These are phyloP conservation scores for Theonella swinhoei DNA, from an alignment of 37 sponge, comb jelly and placozoan genomes.

Conservation along the genomic window DNA sequence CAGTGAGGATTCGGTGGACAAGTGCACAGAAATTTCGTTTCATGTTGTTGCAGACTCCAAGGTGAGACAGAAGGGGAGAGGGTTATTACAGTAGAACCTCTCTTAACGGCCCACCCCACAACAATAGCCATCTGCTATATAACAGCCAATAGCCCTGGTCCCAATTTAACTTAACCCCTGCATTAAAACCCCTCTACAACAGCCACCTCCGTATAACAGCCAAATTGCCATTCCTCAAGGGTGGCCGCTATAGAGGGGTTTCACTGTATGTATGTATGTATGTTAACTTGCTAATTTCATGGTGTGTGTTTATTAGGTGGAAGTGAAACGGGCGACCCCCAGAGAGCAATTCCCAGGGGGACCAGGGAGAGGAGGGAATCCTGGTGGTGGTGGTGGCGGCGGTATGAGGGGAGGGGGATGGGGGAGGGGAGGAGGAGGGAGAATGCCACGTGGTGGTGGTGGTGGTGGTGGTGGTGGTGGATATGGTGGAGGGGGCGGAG, in stretches of 20 bases:
- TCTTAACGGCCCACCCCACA: too few species aligned
- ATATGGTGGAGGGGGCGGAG: constrained; percentile 1
- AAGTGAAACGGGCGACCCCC: constrained; percentile 78
- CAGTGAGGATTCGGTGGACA: constrained; percentile 64
- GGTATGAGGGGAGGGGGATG: constrained; percentile 1
- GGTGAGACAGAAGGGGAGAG: constrained; percentile 26
- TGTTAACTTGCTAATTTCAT: background rate
- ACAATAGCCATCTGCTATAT: too few species aligned
- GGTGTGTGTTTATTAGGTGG: constrained; percentile 44
- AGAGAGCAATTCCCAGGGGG: constrained; percentile 42
- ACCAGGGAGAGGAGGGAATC: constrained; percentile 22
- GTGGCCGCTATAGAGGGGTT: too few species aligned
- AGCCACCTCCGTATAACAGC: too few species aligned
- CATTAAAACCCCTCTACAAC: too few species aligned
- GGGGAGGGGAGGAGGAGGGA: constrained; percentile 8
- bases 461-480: constrained; percentile 17
- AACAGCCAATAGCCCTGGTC: too few species aligned
- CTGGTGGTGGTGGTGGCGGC: constrained; percentile 20
- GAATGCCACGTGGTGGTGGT: background rate
- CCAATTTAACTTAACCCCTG: too few species aligned
- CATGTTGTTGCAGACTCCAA: constrained; percentile 40
- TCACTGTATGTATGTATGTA: too few species aligned
- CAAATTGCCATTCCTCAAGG: too few species aligned
- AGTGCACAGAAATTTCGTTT: constrained; percentile 40
- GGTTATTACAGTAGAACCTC: too few species aligned